These are phyloP conservation scores for Aporophyla lueneburgensis DNA, from an alignment of 2,888 invertebrate genomes.

Conservation along the genomic window DNA sequence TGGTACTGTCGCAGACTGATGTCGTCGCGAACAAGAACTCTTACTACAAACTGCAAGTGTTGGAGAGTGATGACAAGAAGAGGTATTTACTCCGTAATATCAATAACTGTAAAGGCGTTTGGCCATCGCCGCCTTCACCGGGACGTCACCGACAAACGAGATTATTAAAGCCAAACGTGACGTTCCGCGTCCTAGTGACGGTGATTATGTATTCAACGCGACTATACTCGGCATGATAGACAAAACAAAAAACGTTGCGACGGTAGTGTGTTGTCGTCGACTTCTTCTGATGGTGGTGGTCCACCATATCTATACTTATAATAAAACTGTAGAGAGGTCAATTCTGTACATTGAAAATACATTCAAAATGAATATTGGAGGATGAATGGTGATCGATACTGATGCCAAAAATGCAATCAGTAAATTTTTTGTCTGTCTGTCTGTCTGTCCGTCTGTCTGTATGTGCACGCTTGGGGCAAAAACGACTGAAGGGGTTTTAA, in stretches of 20 bases:
- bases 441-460: no score
- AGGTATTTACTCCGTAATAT: slow-evolving; percentile 82
- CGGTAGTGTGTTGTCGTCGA: not conserved
- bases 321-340: no score
- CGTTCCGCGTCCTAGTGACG: not conserved
- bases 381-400: no score
- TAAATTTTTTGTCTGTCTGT: no score
- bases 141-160: not conserved
- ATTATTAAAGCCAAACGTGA: not conserved
- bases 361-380: no score
- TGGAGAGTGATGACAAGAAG: slow-evolving; percentile 93
- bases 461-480: no score
- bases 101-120: not conserved
- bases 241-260: not conserved
- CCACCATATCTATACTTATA: no score
- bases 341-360: no score
- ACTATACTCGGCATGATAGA: not conserved
- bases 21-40: slow-evolving; percentile 97
- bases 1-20: slow-evolving; percentile 96
- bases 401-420: no score
- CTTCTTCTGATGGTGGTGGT: no score
- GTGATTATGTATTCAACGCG: not conserved
- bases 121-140: not conserved
- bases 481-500: no score
- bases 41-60: slow-evolving; percentile 97